Conservation (phyloP, 2,888 invertebrate species). For the Cantharis nigra region DNA sequence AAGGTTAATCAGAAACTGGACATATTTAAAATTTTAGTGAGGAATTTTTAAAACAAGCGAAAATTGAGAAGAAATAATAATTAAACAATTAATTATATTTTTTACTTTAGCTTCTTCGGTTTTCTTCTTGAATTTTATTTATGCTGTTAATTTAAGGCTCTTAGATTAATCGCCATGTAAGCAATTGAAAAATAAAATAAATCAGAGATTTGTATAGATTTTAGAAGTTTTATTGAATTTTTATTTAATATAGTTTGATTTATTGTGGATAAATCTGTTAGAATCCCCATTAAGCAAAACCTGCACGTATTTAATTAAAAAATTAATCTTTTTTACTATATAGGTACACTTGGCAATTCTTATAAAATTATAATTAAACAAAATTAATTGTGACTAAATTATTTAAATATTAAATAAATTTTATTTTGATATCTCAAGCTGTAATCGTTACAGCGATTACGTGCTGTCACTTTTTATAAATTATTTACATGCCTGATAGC, state of each 20-base stretch:
- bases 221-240: neutral
- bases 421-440: neutral
- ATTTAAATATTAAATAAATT: neutral
- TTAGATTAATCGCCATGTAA: neutral
- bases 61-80: neutral
- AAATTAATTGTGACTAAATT: neutral
- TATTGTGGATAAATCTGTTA: neutral
- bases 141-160: neutral
- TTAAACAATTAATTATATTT: neutral
- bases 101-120: neutral
- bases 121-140: neutral
- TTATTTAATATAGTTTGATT: neutral
- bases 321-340: neutral
- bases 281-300: neutral
- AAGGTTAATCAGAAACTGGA: neutral
- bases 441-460: neutral
- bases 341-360: neutral
- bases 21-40: neutral
- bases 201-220: neutral
- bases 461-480: constrained; percentile 8
- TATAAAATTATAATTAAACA: constrained; percentile 2
- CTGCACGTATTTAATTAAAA: constrained; percentile 1
- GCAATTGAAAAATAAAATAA: neutral
- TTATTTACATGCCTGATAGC: constrained; percentile 3
- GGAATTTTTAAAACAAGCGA: neutral